Conservation (phyloP, 2,888 invertebrate genomes). For the Drosophila lacicola region DNA sequence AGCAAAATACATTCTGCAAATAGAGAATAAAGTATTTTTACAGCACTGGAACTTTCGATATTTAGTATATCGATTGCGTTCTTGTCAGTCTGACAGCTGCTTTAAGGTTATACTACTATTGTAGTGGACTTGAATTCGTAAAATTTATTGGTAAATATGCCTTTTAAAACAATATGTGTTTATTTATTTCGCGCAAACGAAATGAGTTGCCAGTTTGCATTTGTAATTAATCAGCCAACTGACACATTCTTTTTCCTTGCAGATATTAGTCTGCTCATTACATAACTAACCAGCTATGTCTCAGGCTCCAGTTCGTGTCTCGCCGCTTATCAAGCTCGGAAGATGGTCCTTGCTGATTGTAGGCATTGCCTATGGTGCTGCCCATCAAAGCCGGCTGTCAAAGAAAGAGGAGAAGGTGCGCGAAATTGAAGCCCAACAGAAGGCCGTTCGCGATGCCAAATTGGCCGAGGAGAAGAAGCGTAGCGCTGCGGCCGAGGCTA, state of each 20-base stretch:
- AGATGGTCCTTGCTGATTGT: slow-evolving; percentile 91
- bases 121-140: slow-evolving; percentile 46
- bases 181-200: not conserved
- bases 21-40: not conserved
- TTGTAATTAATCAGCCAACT: not conserved
- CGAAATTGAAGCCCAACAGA: slow-evolving; percentile 89
- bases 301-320: slow-evolving; percentile 90
- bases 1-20: not conserved
- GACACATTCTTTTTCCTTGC: slow-evolving; percentile 29
- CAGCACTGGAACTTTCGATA: slow-evolving; percentile 37
- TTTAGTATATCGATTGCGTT: slow-evolving; percentile 35
- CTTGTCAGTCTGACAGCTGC: slow-evolving; percentile 72
- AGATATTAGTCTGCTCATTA: slow-evolving; percentile 71
- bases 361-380: slow-evolving; percentile 91
- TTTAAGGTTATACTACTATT: slow-evolving; percentile 72
- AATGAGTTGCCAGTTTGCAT: not conserved
- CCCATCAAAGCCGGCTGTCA: slow-evolving; percentile 89
- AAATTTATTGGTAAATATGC: slow-evolving; percentile 62
- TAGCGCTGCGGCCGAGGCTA: slow-evolving; percentile 86
- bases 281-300: slow-evolving; percentile 82
- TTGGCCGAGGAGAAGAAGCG: slow-evolving; percentile 90
- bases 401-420: slow-evolving; percentile 89
- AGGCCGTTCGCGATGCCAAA: slow-evolving; percentile 89
- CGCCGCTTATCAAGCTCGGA: slow-evolving; percentile 93
- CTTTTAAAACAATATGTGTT: slow-evolving; percentile 15